These are phyloP conservation scores for Mycalesis mineus DNA, from an alignment of 2,888 invertebrate genomes.

Conservation along the genomic window DNA sequence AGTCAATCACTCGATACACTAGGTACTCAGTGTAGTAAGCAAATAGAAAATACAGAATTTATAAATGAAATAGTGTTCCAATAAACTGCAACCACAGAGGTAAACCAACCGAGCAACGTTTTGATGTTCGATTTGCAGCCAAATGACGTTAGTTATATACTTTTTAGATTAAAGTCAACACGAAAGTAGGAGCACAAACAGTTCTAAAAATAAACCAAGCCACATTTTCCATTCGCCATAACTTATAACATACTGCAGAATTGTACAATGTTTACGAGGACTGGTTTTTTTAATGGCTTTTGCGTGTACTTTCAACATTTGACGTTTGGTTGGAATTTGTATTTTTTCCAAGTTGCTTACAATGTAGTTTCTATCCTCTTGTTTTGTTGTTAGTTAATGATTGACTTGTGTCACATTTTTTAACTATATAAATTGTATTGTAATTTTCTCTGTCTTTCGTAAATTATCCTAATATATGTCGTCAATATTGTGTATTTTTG, in stretches of 20 bases:
- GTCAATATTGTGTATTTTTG: too few species aligned
- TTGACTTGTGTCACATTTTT: too few species aligned
- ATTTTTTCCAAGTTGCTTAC: too few species aligned
- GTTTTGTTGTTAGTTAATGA: too few species aligned
- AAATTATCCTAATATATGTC: too few species aligned
- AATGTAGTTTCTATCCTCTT: too few species aligned
- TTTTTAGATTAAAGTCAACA: constrained; percentile 1
- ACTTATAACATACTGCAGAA: neutral
- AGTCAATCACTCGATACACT: too few species aligned
- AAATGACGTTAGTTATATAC: neutral
- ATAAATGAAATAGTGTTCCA: neutral
- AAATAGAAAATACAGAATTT: neutral
- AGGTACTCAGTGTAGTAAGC: too few species aligned
- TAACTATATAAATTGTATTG: neutral
- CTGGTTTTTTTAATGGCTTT: neutral
- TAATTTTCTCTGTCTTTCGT: too few species aligned
- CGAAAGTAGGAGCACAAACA: neutral
- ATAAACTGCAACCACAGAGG: neutral
- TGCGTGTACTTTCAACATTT: neutral
- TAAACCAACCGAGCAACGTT: neutral
- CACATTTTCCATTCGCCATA: neutral
- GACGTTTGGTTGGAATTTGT: neutral
- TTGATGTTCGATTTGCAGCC: neutral
- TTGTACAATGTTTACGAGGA: neutral
- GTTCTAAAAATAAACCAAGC: neutral